Conservation (phyloP, 2,888 invertebrate genomes). For the Allacma fusca region DNA sequence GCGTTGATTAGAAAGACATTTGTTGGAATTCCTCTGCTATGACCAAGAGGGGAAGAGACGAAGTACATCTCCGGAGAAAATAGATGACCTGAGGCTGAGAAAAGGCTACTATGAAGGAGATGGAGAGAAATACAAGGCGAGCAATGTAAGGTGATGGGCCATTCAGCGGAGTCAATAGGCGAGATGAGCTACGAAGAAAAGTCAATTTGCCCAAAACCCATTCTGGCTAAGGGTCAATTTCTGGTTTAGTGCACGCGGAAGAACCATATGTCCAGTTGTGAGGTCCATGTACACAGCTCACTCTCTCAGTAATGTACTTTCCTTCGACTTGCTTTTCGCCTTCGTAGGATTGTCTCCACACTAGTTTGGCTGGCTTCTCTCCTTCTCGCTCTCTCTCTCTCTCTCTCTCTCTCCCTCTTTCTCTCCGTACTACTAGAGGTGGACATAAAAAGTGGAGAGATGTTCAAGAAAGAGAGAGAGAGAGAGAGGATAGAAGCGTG, state of each 20-base stretch:
- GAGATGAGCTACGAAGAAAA: constrained; percentile 52
- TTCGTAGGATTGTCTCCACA: neutral
- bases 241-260: constrained; percentile 53
- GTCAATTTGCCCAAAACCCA: constrained; percentile 57
- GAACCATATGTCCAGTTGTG: constrained; percentile 33
- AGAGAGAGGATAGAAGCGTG: constrained; percentile 21
- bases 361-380: neutral
- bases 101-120: neutral
- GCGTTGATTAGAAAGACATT: constrained; percentile 47
- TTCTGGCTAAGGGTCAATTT: constrained; percentile 59
- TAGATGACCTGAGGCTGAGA: constrained; percentile 15
- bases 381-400: neutral
- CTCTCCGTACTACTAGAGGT: too few relatives aligned
- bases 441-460: constrained; percentile 31
- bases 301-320: neutral
- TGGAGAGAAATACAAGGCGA: constrained; percentile 23
- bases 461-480: constrained; percentile 17
- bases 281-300: neutral
- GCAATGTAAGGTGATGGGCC: constrained; percentile 36
- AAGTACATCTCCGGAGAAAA: neutral
- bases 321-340: neutral
- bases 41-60: neutral
- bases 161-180: constrained; percentile 35
- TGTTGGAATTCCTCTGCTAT: constrained; percentile 22
- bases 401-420: neutral